phyloP scores from a whole-genome alignment of 2,888 invertebrate species.

The Chaitophorus viminalis region DNA sequence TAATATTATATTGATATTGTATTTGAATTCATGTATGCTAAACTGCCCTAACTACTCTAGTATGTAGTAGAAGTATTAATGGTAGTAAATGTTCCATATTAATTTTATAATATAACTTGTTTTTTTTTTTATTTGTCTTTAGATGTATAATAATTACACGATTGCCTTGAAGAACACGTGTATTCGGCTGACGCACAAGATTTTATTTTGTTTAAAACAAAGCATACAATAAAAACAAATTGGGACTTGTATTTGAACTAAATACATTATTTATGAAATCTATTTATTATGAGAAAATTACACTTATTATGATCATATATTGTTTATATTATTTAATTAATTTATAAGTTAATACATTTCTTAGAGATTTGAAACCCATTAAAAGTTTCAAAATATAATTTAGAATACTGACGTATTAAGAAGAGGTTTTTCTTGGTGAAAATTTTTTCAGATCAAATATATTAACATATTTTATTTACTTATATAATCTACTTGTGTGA shows the following conservation, averaged over 20 bases:
- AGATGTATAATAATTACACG: not conserved
- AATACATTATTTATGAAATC: not conserved
- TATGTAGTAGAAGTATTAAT: no score
- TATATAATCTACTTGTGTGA: no score
- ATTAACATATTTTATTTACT: no score
- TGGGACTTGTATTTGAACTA: not conserved
- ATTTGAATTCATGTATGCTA: no score
- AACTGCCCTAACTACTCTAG: no score
- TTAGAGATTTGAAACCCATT: not conserved
- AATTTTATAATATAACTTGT: no score
- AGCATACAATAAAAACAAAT: not conserved
- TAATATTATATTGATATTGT: no score
- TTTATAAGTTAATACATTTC: no score
- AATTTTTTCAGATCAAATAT: not conserved
- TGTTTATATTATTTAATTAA: no score
- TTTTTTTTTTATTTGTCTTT: not conserved
- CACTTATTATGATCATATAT: not conserved
- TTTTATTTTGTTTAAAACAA: constrained; percentile 5
- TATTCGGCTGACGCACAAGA: not conserved
- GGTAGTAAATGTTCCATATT: no score
- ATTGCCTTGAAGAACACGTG: constrained; percentile 1
- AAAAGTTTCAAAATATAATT: not conserved
- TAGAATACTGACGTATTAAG: not conserved
- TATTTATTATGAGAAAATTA: not conserved
- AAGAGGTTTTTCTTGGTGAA: not conserved